These are phyloP conservation scores for Cerastis rubricosa DNA, from an alignment of 2,888 invertebrate genomes.

Conservation along the genomic window DNA sequence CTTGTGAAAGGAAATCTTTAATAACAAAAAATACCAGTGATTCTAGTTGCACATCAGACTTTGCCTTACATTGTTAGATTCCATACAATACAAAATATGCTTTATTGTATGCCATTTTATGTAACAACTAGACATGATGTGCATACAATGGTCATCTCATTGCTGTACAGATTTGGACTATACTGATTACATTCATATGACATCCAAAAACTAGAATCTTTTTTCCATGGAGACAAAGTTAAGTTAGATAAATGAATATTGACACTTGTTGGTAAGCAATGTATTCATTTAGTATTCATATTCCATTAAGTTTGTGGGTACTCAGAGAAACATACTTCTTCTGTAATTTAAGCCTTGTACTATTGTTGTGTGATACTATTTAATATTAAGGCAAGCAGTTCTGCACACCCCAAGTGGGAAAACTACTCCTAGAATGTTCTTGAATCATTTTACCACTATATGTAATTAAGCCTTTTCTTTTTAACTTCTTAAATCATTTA, in stretches of 20 bases:
- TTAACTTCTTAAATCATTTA: background rate
- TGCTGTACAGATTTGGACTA: background rate
- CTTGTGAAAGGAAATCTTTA: background rate
- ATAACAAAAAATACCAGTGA: background rate
- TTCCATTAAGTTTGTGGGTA: background rate
- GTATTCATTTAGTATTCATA: background rate
- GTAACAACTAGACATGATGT: constrained; percentile 8
- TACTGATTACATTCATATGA: background rate
- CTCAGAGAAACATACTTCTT: background rate
- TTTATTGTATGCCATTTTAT: constrained; percentile 25
- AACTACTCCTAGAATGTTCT: constrained; percentile 2
- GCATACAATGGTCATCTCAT: background rate
- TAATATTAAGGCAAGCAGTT: background rate
- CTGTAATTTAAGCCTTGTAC: background rate
- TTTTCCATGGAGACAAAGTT: background rate
- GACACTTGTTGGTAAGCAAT: background rate
- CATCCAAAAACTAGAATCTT: background rate
- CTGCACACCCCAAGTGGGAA: background rate
- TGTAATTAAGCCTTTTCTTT: background rate
- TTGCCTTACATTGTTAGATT: constrained; percentile 7
- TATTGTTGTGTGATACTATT: background rate
- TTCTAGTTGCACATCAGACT: background rate
- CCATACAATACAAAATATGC: constrained; percentile 15
- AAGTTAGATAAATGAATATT: background rate
- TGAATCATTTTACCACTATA: constrained; percentile 1